These are phyloP conservation scores for Horisme vitalbata DNA, from an alignment of 2,888 invertebrate species.

Conservation along the genomic window DNA sequence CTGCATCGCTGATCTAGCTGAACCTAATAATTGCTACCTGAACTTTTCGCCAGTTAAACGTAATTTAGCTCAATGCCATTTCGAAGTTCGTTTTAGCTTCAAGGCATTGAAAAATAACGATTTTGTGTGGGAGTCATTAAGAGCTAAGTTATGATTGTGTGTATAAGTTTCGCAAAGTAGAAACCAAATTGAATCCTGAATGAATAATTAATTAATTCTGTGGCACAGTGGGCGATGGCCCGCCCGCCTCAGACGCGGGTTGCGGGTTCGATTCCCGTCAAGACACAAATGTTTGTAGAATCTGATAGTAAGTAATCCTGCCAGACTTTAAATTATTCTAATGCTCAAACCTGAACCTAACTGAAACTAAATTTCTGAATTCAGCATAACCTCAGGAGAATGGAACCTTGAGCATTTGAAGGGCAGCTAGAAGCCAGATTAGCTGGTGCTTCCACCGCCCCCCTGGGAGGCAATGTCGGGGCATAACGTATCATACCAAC, in stretches of 20 bases:
- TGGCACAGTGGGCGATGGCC: no score
- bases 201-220: no score
- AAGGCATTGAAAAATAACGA: conserved; percentile 32
- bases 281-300: no score
- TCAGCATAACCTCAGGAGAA: conserved; percentile 20
- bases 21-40: conserved; percentile 5
- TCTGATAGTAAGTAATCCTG: no score
- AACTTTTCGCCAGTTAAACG: conserved; percentile 28
- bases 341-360: conserved; percentile 15
- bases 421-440: conserved; percentile 38
- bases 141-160: conserved; percentile 13
- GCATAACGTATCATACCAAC: conserved; percentile 49
- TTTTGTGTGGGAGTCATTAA: conserved; percentile 28
- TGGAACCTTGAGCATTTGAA: conserved; percentile 39
- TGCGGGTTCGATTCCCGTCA: no score
- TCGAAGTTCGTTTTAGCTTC: conserved; percentile 39
- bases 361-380: conserved; percentile 1
- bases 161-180: background rate
- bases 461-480: conserved; percentile 44
- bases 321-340: conserved; percentile 3
- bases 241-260: no score
- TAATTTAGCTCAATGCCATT: conserved; percentile 42
- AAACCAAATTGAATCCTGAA: background rate
- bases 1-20: conserved; percentile 1
- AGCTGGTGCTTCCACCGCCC: conserved; percentile 36